Evolutionary conservation across 2,113 vertebrate genomes (phyloP).

Genomic region (Macrotis lagotis): DNA sequence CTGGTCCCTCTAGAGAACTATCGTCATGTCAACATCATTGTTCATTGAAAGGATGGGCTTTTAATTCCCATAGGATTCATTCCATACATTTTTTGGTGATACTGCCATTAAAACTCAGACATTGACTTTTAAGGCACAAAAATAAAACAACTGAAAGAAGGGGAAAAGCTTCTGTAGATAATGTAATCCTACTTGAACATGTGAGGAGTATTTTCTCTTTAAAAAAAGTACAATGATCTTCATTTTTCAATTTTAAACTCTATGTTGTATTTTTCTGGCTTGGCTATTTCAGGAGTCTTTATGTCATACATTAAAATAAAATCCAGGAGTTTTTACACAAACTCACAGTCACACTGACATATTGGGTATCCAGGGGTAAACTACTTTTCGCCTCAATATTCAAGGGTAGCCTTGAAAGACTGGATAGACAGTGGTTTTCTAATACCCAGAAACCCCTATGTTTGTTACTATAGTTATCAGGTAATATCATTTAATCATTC

Average conservation of each 20-base stretch:
- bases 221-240: too few relatives aligned
- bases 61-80: rapidly evolving
- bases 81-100: not conserved
- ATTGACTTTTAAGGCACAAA: not conserved
- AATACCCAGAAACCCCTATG: not conserved
- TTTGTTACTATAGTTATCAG: too few relatives aligned
- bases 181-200: not conserved
- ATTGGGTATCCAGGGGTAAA: not conserved
- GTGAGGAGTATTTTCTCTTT: not conserved
- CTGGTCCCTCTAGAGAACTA: not conserved
- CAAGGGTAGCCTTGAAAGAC: not conserved
- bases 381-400: not conserved
- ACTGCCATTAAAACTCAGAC: not conserved
- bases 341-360: not conserved
- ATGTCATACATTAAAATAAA: not conserved
- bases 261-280: not conserved
- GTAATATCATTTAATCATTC: too few relatives aligned
- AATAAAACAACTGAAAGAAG: rapidly evolving
- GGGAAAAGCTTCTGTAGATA: not conserved
- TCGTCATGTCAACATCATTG: rapidly evolving
- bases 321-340: not conserved
- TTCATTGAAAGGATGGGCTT: rapidly evolving
- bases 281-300: not conserved
- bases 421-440: not conserved
- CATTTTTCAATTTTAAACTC: not conserved